These are phyloP conservation scores for Chaetogeoica ovagalla DNA, from an alignment of 2,888 invertebrate genomes.

Conservation along the genomic window DNA sequence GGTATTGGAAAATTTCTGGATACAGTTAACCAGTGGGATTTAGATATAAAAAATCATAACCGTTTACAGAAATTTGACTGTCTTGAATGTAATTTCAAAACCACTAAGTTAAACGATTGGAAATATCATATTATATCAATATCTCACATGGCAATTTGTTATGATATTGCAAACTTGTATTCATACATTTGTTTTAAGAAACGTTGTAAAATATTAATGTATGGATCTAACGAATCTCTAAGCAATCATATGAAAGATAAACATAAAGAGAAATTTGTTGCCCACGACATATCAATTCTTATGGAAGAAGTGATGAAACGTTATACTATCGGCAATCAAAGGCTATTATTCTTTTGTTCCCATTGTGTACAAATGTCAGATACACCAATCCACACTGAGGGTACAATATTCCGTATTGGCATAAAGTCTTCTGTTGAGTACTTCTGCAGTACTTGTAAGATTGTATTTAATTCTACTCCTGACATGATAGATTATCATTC, in stretches of 20 bases:
- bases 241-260: neutral
- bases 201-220: neutral
- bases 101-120: conserved; percentile 10
- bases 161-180: conserved; percentile 1
- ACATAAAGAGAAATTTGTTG: neutral
- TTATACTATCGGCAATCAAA: neutral
- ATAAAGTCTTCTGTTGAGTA: neutral
- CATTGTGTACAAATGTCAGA: conserved; percentile 9
- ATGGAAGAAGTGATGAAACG: conserved; percentile 28
- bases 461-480: neutral
- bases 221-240: neutral
- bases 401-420: neutral
- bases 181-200: neutral
- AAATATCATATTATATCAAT: conserved; percentile 35
- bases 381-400: neutral
- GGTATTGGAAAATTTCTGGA: neutral
- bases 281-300: neutral
- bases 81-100: conserved; percentile 9
- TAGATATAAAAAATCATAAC: neutral
- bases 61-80: neutral
- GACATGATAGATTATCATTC: conserved; percentile 35
- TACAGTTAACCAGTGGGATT: neutral
- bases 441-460: conserved; percentile 21
- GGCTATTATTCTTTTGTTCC: conserved; percentile 14
- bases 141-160: neutral